Evolutionary conservation across 2,113 vertebrate species (phyloP), one percentile per base, ranked within the genome.

Genomic region (Tinamus guttatus): DNA sequence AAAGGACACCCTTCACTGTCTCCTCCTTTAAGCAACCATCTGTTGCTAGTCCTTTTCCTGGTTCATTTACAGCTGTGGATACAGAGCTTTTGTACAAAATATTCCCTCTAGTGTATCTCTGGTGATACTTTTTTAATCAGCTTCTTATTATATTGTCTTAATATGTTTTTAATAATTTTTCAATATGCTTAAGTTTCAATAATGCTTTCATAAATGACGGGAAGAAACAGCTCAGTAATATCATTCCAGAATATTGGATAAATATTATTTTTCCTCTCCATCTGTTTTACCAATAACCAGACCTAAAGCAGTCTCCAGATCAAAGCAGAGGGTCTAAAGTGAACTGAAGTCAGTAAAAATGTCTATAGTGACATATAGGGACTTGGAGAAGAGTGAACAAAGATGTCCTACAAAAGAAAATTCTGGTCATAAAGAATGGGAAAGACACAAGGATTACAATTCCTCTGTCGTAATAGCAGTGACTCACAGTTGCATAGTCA

Each of bases 401-500:
- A 96, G 74, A 88, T 96, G 83, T 94, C 86, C 70, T 76, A 75
- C 81, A 75, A 93, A 94, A 95, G 63, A 92, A 62, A 81, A 43
- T 86, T 84, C 85, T 92, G 90, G 69, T 86, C 90, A 92, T 94
- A 93, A 16, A 76, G 85, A 89, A 90, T 80, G 84, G 92, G 83
- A 69, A 90, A 84, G 88, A 79, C 85, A 81, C 41, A 81, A 59
- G 82, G 76, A 93, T 90, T 81, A 76, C 81, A 90, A 87, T 76
- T 90, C 69, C 19, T 89, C 90, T 85, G 40, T 68, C 85, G 83
- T 93, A 95, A 79, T 85, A 92, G 83, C 88, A 79, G 58, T 97
- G 96, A 97, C 77, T 97, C 95, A 95, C 73, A 47, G 52, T 79
- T 86, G 62, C 92, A 96, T 41, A 95, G 90, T 94, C 93, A 94